Base-by-base conservation (phyloP, 35 echinoderm and acorn worm genomes). In the Apostichopus japonicus region DNA sequence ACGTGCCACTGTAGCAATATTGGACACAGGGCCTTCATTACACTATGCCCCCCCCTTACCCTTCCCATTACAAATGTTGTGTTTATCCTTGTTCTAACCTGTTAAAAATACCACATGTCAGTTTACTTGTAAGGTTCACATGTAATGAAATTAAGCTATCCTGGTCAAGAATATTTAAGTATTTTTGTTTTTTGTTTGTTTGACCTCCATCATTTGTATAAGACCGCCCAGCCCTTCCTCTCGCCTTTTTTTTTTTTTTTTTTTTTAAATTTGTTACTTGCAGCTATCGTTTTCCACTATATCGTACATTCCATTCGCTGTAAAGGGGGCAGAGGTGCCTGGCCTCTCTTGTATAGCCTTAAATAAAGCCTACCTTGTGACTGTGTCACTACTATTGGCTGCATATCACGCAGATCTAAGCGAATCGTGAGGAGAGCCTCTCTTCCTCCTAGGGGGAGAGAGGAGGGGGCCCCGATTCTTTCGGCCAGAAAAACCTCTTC, bases 271-370 rank as follows among this genome's bases (percentile, higher is more conserved):
- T 79, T 25, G 22, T 52, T 53, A 56, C n/a, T 6, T 10, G 86
- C 86, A 87, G 86, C 86, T 88, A 88, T 88, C 65, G 86, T 88
- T 88, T 88, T 88, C 86, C 86, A 88, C 86, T 88, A 88, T 61
- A 88, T 59, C 54, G 59, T 88, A 88, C 86, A 88, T 88, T 88
- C 86, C 86, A 88, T 88, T 67, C 25, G 71, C 71, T 27, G 86
- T 59, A 59, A 72, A 23, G 53, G 11, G 21, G 80, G 80, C 53
- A 61, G 57, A 61, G 7, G 13, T 44, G 33, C 8, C 14, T 51
- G 13, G 80, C 52, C 80, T 83, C 55, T 25, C 10, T 55, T 55
- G 52, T 53, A 83, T 17, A 55, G 80, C 80, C 80, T 83, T 83
- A 83, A 83, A 19, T 83, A 14, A 53, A 55, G 80, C 80, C 80